phyloP scores from a whole-genome alignment of 2,797 vertebrate genomes.

The Ptychadena robeensis region DNA sequence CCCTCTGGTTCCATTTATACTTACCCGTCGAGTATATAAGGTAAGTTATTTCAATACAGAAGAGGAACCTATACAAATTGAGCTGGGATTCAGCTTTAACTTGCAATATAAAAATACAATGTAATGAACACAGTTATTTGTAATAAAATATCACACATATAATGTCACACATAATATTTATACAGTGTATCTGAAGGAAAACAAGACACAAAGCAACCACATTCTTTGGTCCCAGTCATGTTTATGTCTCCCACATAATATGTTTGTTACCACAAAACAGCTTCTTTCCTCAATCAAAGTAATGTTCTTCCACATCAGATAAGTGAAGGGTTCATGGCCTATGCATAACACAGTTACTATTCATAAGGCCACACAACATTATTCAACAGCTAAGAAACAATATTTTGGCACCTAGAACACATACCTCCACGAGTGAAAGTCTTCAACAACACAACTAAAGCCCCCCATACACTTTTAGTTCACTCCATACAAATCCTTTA shows the following conservation, averaged over 20 bases:
- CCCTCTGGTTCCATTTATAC: no score
- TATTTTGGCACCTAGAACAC: not conserved
- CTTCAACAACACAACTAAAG: no score
- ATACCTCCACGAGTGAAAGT: no score
- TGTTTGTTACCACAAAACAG: not conserved
- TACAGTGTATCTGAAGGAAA: not conserved
- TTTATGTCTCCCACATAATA: not conserved
- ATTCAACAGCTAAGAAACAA: not conserved
- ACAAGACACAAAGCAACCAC: not conserved
- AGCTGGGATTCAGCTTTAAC: no score
- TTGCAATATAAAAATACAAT: no score
- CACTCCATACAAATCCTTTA: no score
- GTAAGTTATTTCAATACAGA: no score
- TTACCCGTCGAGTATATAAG: no score
- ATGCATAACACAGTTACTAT: not conserved
- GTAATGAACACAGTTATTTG: no score
- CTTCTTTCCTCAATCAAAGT: not conserved
- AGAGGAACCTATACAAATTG: no score
- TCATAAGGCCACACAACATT: not conserved
- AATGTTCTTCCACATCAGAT: not conserved
- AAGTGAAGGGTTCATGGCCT: not conserved
- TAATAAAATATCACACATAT: no score
- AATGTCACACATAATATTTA: not conserved
- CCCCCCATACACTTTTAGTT: no score
- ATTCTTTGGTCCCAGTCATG: not conserved